These are phyloP conservation scores for Donacobius atricapilla DNA, from an alignment of 2,113 vertebrate species.

Conservation along the genomic window DNA sequence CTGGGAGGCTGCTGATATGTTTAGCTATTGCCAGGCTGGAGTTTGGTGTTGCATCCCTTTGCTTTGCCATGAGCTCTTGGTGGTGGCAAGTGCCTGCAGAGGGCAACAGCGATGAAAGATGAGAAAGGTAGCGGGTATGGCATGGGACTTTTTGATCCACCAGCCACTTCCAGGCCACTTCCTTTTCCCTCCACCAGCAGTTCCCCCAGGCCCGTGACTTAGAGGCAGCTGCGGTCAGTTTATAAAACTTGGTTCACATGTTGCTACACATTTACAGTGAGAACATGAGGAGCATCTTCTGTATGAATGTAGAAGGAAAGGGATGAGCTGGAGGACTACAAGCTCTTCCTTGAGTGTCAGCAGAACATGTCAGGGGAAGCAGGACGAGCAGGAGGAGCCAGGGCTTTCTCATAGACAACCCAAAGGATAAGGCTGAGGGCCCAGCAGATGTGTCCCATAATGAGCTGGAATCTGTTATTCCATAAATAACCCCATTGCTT, in stretches of 20 bases:
- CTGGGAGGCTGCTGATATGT: background rate
- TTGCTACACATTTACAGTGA: background rate
- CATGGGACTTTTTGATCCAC: background rate
- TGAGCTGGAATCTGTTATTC: background rate
- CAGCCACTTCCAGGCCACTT: background rate
- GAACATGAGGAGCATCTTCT: background rate
- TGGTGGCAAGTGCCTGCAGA: background rate
- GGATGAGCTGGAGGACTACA: background rate
- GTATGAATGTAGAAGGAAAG: background rate
- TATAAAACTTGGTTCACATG: background rate
- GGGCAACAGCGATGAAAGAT: background rate
- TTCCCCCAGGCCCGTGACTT: background rate
- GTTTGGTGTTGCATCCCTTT: background rate
- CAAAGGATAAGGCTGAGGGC: background rate
- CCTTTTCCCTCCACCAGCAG: background rate
- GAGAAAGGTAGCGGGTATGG: background rate
- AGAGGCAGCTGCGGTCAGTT: background rate
- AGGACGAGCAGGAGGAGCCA: background rate
- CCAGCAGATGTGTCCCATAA: background rate
- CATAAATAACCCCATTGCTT: conserved; percentile 26
- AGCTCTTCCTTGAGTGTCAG: background rate
- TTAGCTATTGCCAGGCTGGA: background rate
- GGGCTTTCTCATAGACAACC: background rate
- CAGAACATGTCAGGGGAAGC: background rate
- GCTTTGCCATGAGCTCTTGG: background rate